phyloP scores from a whole-genome alignment of 1,140 invertebrate species.

The Drosophila nasuta region DNA sequence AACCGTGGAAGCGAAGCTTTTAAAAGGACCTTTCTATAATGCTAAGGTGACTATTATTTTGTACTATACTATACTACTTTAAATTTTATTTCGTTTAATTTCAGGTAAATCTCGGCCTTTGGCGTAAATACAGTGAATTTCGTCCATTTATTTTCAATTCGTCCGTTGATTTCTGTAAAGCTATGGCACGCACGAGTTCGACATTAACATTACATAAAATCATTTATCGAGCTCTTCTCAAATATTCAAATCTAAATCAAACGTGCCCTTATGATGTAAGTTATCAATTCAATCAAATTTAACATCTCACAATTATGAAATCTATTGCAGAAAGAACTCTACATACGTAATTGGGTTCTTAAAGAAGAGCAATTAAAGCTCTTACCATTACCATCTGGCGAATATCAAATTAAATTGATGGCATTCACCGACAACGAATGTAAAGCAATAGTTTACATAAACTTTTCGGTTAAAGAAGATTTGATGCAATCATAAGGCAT shows the following conservation, averaged over 20 bases:
- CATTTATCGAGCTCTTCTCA: not conserved
- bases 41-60: constrained; percentile 1
- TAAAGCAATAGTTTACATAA: not conserved
- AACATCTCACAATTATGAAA: not conserved
- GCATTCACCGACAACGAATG: not conserved
- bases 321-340: not conserved
- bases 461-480: not conserved
- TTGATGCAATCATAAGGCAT: not conserved
- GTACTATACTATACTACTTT: not conserved
- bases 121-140: constrained; percentile 37
- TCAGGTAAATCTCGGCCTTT: constrained; percentile 34
- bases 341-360: not conserved
- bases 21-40: constrained; percentile 34
- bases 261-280: constrained; percentile 43
- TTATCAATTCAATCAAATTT: not conserved
- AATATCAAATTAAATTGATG: not conserved
- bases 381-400: constrained; percentile 1
- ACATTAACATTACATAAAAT: not conserved
- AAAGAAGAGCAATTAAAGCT: not conserved
- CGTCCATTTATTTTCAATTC: constrained; percentile 45
- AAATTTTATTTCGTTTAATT: constrained; percentile 8
- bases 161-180: constrained; percentile 38
- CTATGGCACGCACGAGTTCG: constrained; percentile 2
- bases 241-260: constrained; percentile 47
- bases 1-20: constrained; percentile 17